Conservation (phyloP, 2,888 invertebrate species). For the Anorthoa munda region DNA sequence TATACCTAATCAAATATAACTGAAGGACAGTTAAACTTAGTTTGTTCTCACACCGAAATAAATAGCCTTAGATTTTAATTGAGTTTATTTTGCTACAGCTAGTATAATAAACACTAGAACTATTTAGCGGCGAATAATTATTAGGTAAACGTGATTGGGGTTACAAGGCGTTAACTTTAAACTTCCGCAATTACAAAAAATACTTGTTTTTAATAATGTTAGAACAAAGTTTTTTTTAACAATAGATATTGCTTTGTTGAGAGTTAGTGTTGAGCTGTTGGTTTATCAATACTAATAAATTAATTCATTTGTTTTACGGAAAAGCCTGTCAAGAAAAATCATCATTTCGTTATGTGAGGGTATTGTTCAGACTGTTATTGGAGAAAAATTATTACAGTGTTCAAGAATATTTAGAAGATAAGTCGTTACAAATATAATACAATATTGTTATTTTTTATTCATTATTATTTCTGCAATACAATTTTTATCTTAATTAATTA, state of each 20-base stretch:
- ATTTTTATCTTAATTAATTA: too few species aligned
- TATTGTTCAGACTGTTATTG: too few species aligned
- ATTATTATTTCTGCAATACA: too few species aligned
- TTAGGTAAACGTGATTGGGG: slow-evolving; percentile 13
- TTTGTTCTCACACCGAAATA: slow-evolving; percentile 8
- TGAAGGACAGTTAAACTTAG: slow-evolving; percentile 12
- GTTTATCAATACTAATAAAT: background rate
- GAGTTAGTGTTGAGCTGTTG: background rate
- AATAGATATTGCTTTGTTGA: background rate
- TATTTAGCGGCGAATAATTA: slow-evolving; percentile 16
- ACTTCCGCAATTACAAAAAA: slow-evolving; percentile 19
- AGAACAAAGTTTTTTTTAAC: background rate
- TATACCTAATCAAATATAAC: background rate
- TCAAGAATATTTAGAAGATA: too few species aligned
- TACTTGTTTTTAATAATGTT: background rate
- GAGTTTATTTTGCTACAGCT: slow-evolving; percentile 2
- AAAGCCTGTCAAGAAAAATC: background rate
- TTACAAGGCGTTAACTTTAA: slow-evolving; percentile 1
- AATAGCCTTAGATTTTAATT: slow-evolving; percentile 11
- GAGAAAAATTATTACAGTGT: too few species aligned
- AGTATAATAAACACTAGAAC: background rate
- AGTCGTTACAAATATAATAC: too few species aligned
- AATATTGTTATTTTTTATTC: too few species aligned
- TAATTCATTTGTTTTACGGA: background rate
- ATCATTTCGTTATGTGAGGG: background rate